These are phyloP conservation scores for Apostichopus parvimensis DNA, from an alignment of 35 echinoderm and acorn worm genomes.

Conservation along the genomic window DNA sequence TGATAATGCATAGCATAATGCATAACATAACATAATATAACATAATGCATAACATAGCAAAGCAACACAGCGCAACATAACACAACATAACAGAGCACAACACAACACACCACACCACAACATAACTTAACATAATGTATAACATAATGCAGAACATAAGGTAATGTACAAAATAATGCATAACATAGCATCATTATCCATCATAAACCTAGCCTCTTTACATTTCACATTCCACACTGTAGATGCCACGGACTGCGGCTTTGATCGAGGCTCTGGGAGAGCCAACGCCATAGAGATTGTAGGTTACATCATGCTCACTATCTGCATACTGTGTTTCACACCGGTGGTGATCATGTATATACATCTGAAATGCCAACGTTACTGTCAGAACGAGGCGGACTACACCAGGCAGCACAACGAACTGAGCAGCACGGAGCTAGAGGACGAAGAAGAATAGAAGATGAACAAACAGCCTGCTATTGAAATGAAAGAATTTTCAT, in stretches of 20 bases:
- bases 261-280: background rate
- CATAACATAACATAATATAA: too few species aligned
- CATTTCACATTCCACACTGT: background rate
- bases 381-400: background rate
- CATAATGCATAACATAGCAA: too few species aligned
- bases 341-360: constrained; percentile 79
- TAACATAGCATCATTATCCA: too few species aligned
- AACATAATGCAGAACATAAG: background rate
- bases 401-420: constrained; percentile 22
- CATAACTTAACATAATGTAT: background rate
- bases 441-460: too few species aligned
- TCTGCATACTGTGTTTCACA: constrained; percentile 80
- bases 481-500: too few species aligned
- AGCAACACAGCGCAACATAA: too few species aligned
- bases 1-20: too few species aligned
- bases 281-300: constrained; percentile 60
- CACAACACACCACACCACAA: too few species aligned
- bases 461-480: too few species aligned
- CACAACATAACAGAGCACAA: too few species aligned
- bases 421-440: background rate
- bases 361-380: constrained; percentile 35
- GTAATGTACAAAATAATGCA: background rate
- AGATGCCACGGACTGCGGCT: constrained; percentile 75
- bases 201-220: too few species aligned
- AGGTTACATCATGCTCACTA: constrained; percentile 67